Conservation (phyloP, 2,888 invertebrate genomes). For the Volucella inflata region DNA sequence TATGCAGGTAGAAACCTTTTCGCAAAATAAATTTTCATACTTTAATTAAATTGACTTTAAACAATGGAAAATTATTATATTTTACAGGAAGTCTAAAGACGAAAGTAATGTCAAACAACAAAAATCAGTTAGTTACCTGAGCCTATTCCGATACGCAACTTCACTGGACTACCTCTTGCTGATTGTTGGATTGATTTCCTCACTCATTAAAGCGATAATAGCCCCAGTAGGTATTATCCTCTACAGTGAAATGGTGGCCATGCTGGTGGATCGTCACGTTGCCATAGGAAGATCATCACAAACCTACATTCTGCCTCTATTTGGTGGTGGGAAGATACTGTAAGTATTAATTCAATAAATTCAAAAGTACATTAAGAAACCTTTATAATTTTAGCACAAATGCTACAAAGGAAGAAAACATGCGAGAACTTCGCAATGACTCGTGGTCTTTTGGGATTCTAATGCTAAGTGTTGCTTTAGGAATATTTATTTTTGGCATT, state of each 20-base stretch:
- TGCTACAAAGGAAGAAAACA: constrained; percentile 85
- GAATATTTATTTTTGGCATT: constrained; percentile 86
- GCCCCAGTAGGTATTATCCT: constrained; percentile 87
- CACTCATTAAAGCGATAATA: constrained; percentile 86
- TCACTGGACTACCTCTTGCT: constrained; percentile 85
- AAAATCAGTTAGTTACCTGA: constrained; percentile 77
- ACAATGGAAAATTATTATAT: too few species aligned
- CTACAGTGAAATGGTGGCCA: constrained; percentile 88
- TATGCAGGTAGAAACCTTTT: too few species aligned
- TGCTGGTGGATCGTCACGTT: constrained; percentile 87
- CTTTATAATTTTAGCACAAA: constrained; percentile 82
- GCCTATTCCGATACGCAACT: constrained; percentile 86
- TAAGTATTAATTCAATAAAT: constrained; percentile 73
- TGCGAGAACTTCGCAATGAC: constrained; percentile 86
- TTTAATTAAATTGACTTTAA: too few species aligned
- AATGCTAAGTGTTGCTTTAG: constrained; percentile 85
- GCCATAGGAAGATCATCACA: constrained; percentile 85
- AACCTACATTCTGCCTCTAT: constrained; percentile 85
- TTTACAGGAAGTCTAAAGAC: constrained; percentile 58
- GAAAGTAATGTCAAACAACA: constrained; percentile 11
- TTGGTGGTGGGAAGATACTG: constrained; percentile 88
- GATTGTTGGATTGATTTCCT: constrained; percentile 85
- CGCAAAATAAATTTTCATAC: too few species aligned
- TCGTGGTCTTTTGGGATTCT: constrained; percentile 87
- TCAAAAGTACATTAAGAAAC: background rate